Evolutionary conservation across 2,113 vertebrate genomes (phyloP).

Genomic region (Noturus placidus): DNA sequence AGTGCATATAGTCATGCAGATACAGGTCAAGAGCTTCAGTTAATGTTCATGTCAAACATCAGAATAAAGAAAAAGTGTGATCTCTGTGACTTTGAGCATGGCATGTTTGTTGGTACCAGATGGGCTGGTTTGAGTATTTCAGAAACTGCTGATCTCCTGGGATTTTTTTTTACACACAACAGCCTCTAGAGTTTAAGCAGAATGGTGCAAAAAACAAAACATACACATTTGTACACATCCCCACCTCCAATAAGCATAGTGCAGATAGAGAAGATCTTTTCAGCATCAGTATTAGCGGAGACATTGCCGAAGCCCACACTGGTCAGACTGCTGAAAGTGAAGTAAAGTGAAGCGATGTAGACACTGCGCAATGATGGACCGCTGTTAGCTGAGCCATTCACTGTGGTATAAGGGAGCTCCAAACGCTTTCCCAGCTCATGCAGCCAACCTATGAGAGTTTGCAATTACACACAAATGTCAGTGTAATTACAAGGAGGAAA

Average conservation of each 20-base stretch:
- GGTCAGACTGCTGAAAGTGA: conserved; percentile 97
- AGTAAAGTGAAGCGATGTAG: conserved; percentile 95
- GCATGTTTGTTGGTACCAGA: too few relatives aligned
- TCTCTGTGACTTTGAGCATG: too few relatives aligned
- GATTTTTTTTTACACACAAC: too few relatives aligned
- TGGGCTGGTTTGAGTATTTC: too few relatives aligned
- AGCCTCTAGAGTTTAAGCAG: too few relatives aligned
- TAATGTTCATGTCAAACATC: too few relatives aligned
- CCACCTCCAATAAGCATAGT: conserved; percentile 96
- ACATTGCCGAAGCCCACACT: conserved; percentile 98
- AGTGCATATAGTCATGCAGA: too few relatives aligned
- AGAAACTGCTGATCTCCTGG: too few relatives aligned
- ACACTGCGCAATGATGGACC: conserved; percentile 89
- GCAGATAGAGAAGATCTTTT: conserved; percentile 98
- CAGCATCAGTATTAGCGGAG: conserved; percentile 92
- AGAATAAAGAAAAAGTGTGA: too few relatives aligned
- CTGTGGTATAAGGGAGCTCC: conserved; percentile 83
- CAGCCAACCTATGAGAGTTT: conserved; percentile 83
- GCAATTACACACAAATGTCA: neutral
- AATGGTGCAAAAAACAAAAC: too few relatives aligned
- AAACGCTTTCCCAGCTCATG: conserved; percentile 93
- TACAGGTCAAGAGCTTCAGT: too few relatives aligned
- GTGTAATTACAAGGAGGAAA: neutral
- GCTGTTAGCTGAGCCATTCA: conserved; percentile 73
- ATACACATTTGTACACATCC: conserved; percentile 2